phyloP scores from a whole-genome alignment of 2,113 vertebrate genomes.

The Scatophagus argus region DNA sequence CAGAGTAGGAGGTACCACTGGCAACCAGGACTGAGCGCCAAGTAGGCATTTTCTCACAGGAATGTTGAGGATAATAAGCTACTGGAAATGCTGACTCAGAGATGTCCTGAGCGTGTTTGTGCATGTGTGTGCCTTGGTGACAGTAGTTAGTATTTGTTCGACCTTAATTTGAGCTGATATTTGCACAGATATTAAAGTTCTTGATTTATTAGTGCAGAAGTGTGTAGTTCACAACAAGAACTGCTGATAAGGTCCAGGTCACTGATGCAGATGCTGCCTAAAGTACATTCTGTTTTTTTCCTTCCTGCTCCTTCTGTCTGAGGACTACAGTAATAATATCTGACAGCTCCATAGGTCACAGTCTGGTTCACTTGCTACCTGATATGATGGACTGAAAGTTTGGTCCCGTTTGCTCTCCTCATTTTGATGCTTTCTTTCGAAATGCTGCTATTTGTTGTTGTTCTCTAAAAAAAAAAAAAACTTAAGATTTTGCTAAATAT shows the following conservation, averaged over 20 bases:
- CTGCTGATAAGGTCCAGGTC: neutral
- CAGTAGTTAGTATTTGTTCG: neutral
- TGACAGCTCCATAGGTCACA: neutral
- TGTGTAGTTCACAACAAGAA: neutral
- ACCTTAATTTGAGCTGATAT: neutral
- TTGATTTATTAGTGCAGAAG: neutral
- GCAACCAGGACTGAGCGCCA: conserved; percentile 1
- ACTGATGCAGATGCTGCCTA: neutral
- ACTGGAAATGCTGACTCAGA: conserved; percentile 49
- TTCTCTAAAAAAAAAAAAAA: neutral
- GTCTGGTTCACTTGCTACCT: neutral
- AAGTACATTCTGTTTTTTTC: neutral
- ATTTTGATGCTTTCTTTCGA: neutral
- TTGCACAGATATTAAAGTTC: conserved; percentile 6
- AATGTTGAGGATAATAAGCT: conserved; percentile 35
- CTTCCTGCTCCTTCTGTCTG: neutral
- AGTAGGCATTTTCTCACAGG: conserved; percentile 48
- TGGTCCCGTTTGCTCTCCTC: neutral
- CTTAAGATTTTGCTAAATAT: neutral
- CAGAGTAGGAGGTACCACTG: neutral
- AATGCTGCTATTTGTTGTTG: neutral
- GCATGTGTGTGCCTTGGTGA: neutral
- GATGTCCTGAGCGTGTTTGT: conserved; percentile 14
- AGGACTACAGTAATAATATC: neutral
- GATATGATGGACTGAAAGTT: conserved; percentile 1